Evolutionary conservation across 2,888 invertebrate species (phyloP).

Genomic region (Xylophagus ater): DNA sequence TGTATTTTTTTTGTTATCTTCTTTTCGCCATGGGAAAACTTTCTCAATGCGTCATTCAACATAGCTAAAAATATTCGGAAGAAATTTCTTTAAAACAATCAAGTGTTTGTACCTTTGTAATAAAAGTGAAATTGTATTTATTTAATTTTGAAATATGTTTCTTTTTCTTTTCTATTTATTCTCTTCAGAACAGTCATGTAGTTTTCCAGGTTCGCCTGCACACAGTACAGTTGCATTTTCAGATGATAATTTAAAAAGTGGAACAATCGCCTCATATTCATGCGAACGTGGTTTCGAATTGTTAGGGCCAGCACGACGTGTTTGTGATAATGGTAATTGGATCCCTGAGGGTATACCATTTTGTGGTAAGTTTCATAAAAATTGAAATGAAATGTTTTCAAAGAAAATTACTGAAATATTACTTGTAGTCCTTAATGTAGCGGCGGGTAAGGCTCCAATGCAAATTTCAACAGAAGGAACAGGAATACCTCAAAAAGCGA

Average conservation of each 20-base stretch:
- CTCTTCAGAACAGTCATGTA: constrained; percentile 44
- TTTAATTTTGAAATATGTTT: too few species aligned
- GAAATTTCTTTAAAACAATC: too few species aligned
- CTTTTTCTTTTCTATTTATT: too few species aligned
- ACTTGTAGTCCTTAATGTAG: constrained; percentile 76
- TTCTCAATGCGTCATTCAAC: too few species aligned
- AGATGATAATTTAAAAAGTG: constrained; percentile 42
- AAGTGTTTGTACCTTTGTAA: too few species aligned
- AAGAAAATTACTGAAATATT: too few species aligned
- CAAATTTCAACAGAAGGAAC: constrained; percentile 73
- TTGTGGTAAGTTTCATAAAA: constrained; percentile 91
- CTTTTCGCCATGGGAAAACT: too few species aligned
- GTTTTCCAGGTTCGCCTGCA: constrained; percentile 84
- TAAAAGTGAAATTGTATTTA: too few species aligned
- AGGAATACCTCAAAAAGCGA: constrained; percentile 81
- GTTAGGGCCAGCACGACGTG: constrained; percentile 71
- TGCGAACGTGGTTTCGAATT: constrained; percentile 87
- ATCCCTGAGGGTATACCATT: constrained; percentile 84
- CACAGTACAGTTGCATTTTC: constrained; percentile 74
- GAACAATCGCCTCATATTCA: constrained; percentile 65
- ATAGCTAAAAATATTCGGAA: too few species aligned
- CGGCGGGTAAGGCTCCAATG: constrained; percentile 92
- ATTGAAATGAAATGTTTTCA: too few species aligned
- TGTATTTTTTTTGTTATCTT: too few species aligned
- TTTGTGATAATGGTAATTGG: constrained; percentile 72